Evolutionary conservation across 2,888 invertebrate genomes (phyloP).

Genomic region (Synanthedon formicaeformis): DNA sequence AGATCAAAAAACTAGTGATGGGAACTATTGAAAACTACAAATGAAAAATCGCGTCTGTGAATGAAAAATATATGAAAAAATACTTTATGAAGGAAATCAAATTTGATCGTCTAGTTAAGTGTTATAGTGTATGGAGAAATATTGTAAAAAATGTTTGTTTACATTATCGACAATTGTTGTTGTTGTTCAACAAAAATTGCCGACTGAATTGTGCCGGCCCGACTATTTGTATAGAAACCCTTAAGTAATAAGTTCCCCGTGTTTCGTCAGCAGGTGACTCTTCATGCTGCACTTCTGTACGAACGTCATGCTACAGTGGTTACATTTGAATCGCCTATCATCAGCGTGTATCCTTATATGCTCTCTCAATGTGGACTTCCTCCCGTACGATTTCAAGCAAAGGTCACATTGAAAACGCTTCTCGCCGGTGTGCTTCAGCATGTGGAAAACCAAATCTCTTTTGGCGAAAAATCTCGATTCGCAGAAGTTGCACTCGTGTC

Average conservation of each 20-base stretch:
- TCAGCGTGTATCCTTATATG: constrained; percentile 17
- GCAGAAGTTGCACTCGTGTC: constrained; percentile 15
- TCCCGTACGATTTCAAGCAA: constrained; percentile 25
- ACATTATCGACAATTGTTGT: no score
- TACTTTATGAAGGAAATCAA: no score
- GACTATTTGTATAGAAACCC: no score
- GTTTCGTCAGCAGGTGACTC: background rate
- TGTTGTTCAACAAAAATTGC: no score
- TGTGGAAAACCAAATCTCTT: constrained; percentile 34
- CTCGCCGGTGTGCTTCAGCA: constrained; percentile 33
- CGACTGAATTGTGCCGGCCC: no score
- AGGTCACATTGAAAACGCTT: constrained; percentile 35
- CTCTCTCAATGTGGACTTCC: constrained; percentile 13
- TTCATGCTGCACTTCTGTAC: constrained; percentile 20
- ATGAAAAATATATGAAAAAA: no score
- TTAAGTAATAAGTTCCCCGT: background rate
- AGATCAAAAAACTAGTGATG: no score
- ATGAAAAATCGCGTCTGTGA: no score
- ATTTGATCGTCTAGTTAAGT: no score
- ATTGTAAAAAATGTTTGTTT: no score
- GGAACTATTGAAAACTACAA: no score
- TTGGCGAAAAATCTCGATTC: constrained; percentile 31
- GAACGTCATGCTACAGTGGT: constrained; percentile 30
- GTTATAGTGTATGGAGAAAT: no score
- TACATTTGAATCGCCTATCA: constrained; percentile 23